Evolutionary conservation across 2,113 vertebrate genomes (phyloP).

Genomic region (Colistium nudipinnis): DNA sequence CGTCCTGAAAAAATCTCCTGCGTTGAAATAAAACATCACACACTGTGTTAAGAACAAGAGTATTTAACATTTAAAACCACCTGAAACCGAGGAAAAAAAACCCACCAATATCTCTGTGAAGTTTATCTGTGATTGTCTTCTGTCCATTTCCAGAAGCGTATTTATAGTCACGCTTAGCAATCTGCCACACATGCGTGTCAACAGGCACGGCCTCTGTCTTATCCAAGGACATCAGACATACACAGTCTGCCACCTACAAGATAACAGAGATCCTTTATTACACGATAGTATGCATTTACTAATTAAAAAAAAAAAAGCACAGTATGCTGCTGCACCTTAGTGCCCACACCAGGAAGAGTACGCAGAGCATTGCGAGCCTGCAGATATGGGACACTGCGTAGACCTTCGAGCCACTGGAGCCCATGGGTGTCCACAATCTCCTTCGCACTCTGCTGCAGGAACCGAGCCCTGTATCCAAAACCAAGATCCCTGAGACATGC

Average conservation of each 20-base stretch:
- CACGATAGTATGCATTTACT: not conserved
- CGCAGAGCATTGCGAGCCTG: conserved; percentile 87
- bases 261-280: conserved; percentile 2
- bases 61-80: not conserved
- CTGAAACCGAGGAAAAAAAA: not conserved
- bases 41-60: not conserved
- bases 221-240: conserved; percentile 93
- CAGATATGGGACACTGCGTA: conserved; percentile 81
- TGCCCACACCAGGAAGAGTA: conserved; percentile 89
- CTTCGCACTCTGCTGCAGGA: conserved; percentile 85
- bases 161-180: conserved; percentile 88
- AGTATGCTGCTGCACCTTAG: conserved; percentile 81
- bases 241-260: conserved; percentile 94
- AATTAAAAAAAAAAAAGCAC: not conserved
- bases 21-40: conserved; percentile 25
- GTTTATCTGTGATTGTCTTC: conserved; percentile 84
- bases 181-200: conserved; percentile 94
- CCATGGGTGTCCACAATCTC: conserved; percentile 81
- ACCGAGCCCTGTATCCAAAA: conserved; percentile 94
- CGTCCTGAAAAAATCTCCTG: conserved; percentile 91
- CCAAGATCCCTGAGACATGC: conserved; percentile 85
- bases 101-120: conserved; percentile 90
- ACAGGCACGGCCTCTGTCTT: conserved; percentile 91
- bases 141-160: conserved; percentile 63
- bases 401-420: conserved; percentile 82